phyloP scores from a whole-genome alignment of 1,140 invertebrate genomes.

The Drosophila sulfurigaster region DNA sequence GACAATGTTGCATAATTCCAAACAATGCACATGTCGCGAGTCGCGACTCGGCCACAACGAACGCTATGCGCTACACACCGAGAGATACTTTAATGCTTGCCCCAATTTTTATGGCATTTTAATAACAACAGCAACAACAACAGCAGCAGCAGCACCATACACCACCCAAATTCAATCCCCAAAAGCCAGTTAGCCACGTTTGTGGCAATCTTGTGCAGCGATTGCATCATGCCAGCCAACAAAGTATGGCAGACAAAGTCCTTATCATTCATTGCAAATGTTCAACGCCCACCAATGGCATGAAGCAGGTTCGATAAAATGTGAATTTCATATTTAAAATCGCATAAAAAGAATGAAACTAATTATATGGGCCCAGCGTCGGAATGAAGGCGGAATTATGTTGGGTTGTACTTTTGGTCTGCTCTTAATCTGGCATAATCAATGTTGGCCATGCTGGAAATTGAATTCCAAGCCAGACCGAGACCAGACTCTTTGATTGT shows the following conservation, averaged over 20 bases:
- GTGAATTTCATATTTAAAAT: constrained; percentile 71
- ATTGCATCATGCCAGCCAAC: constrained; percentile 65
- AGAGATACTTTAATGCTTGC: constrained; percentile 47
- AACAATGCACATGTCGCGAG: constrained; percentile 56
- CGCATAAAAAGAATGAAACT: constrained; percentile 74
- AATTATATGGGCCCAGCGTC: constrained; percentile 60
- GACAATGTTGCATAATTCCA: constrained; percentile 56
- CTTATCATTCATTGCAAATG: constrained; percentile 61
- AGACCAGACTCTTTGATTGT: constrained; percentile 53
- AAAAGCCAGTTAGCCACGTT: constrained; percentile 18
- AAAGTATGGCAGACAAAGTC: constrained; percentile 35
- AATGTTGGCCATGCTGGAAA: constrained; percentile 76
- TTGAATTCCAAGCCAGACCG: constrained; percentile 59
- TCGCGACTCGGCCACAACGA: neutral
- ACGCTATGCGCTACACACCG: neutral
- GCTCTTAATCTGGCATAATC: constrained; percentile 50
- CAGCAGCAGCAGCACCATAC: neutral
- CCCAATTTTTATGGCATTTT: constrained; percentile 79
- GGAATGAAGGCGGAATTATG: neutral
- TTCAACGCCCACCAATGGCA: constrained; percentile 58
- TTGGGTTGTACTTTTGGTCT: neutral
- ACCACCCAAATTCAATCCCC: neutral
- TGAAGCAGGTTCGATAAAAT: constrained; percentile 25
- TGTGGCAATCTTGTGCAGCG: constrained; percentile 64
- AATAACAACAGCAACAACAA: constrained; percentile 55